Base-by-base conservation (phyloP, 92 coral and sea anemone species). In the Montipora capitata region DNA sequence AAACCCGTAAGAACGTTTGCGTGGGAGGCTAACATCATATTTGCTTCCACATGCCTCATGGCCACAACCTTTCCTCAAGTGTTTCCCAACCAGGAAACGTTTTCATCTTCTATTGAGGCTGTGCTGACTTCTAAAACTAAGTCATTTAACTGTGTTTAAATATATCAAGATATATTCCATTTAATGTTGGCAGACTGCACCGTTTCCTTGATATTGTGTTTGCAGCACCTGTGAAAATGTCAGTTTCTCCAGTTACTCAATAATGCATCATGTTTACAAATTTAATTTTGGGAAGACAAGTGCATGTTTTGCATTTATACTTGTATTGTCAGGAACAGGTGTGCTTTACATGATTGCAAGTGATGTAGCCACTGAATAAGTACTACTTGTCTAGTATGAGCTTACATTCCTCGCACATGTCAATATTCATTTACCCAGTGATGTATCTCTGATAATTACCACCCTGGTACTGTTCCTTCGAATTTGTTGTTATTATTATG, bases 31-130 rank as follows among this genome's bases (percentile, higher is more conserved):
- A 27, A 27, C 35, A n/a, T n/a, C n/a, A 91, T 94, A 15, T 91
- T 90, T 91, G 92, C 96, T 52, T 94, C 93, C 49, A 87, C 94
- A 10, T 91, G 94, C 81, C 75, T 91, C 6, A 83, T 51, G 65
- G 13, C 56, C 40, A 52, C 91, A 35, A 94, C 96, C 40, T 74
- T 94, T 17, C 96, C 94, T 40, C 65, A 72, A 8, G 77, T 57
- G 13, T 91, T 94, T 48, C 80, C 91, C 42, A 90, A 91, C 68
- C 41, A 87, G 45, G 91, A 15, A 3, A 87, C 88, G 17, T 94
- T 94, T 75, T 38, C 64, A 27, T 4, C 91, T 58, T 67, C 93
- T 3, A 13, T 94, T 42, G 85, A 87, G 12, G 85, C 94, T 4
- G 77, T 77, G 10, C 68, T 77, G 13, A 58, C 70, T 18, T 35